Evolutionary conservation across 1,140 invertebrate genomes (phyloP).

Genomic region (Drosophila sechellia): DNA sequence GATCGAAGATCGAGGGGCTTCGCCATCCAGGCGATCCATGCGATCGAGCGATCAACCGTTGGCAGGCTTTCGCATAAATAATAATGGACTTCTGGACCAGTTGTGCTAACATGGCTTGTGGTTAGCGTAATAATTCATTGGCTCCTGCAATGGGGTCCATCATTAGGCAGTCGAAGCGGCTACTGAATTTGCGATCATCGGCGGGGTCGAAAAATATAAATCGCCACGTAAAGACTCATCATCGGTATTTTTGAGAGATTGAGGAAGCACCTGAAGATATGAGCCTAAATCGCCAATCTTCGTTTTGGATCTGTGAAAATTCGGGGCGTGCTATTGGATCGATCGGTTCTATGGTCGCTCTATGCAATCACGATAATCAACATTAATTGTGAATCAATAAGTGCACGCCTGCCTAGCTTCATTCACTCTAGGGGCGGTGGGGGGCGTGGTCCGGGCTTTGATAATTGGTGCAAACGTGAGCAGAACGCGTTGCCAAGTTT

Average conservation of each 20-base stretch:
- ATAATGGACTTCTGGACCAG: slow-evolving; percentile 81
- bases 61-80: slow-evolving; percentile 74
- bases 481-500: slow-evolving; percentile 78
- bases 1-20: slow-evolving; percentile 11
- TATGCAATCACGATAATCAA: slow-evolving; percentile 72
- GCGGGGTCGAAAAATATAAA: slow-evolving; percentile 30
- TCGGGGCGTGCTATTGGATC: slow-evolving; percentile 65
- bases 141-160: slow-evolving; percentile 52
- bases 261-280: slow-evolving; percentile 15
- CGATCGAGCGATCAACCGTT: slow-evolving; percentile 56
- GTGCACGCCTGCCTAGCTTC: slow-evolving; percentile 59
- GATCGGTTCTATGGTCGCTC: slow-evolving; percentile 16
- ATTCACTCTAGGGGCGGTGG: slow-evolving; percentile 20
- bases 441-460: slow-evolving; percentile 16
- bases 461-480: slow-evolving; percentile 77
- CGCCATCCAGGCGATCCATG: slow-evolving; percentile 12
- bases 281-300: not conserved
- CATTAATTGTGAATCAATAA: slow-evolving; percentile 81
- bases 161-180: slow-evolving; percentile 80
- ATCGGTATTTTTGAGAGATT: slow-evolving; percentile 20
- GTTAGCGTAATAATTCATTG: slow-evolving; percentile 81
- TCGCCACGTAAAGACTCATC: slow-evolving; percentile 30
- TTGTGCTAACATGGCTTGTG: slow-evolving; percentile 80
- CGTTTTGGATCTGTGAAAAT: slow-evolving; percentile 61
- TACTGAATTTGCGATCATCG: slow-evolving; percentile 73